Percentiles rank a stretch among this genome's conserved stretches.
These are phyloP conservation scores for Smittia sp. DNA, from an alignment of 2,888 invertebrate species.

Conservation along the genomic window DNA sequence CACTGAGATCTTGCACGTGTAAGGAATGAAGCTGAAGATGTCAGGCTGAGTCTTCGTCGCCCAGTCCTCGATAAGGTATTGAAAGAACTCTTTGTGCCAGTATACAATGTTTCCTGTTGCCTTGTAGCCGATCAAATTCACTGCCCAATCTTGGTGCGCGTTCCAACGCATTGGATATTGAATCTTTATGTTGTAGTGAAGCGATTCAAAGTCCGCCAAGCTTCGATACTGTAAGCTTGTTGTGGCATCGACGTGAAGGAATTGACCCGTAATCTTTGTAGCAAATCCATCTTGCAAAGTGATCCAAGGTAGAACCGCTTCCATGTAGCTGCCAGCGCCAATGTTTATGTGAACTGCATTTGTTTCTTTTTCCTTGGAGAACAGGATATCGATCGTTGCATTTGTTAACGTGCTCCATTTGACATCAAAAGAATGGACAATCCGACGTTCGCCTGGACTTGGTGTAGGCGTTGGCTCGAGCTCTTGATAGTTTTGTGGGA, in stretches of 20 bases:
- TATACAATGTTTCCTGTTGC: constrained; percentile 90
- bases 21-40: constrained; percentile 91
- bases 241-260: constrained; percentile 91
- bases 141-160: constrained; percentile 91
- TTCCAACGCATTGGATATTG: constrained; percentile 95
- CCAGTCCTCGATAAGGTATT: constrained; percentile 97
- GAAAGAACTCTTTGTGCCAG: constrained; percentile 93
- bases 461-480: constrained; percentile 77
- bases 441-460: constrained; percentile 81
- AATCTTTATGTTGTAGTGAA: constrained; percentile 43
- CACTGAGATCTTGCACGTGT: constrained; percentile 91
- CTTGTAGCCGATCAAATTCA: constrained; percentile 90
- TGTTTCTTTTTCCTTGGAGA: constrained; percentile 90
- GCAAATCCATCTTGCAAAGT: constrained; percentile 83
- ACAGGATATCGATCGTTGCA: constrained; percentile 92
- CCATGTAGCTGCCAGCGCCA: constrained; percentile 92
- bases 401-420: constrained; percentile 86
- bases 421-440: constrained; percentile 89
- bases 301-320: constrained; percentile 95
- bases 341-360: constrained; percentile 96
- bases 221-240: constrained; percentile 93
- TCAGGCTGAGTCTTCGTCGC: constrained; percentile 90
- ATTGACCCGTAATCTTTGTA: constrained; percentile 87
- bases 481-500: constrained; percentile 81
- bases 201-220: constrained; percentile 53